These are phyloP conservation scores for Sarcoramphus papa DNA, from an alignment of 2,797 vertebrate genomes.

Conservation along the genomic window DNA sequence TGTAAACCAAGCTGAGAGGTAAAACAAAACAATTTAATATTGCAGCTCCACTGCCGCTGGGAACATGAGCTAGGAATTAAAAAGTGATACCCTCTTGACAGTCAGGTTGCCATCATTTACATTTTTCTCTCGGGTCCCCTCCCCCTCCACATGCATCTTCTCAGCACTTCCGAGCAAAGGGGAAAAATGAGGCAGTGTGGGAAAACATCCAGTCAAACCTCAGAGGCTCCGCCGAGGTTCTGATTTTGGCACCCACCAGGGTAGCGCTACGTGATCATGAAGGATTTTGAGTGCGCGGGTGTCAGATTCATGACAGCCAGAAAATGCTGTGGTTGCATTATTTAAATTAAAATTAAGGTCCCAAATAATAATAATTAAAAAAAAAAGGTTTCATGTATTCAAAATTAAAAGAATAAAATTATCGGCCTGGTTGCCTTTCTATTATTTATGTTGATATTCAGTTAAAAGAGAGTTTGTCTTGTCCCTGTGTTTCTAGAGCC, in stretches of 20 bases:
- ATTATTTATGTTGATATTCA: background rate
- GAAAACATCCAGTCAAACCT: conserved; percentile 25
- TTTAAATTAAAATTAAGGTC: background rate
- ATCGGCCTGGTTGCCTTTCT: background rate
- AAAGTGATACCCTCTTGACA: conserved; percentile 48
- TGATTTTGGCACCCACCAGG: background rate
- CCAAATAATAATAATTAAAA: background rate
- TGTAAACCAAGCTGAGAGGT: background rate
- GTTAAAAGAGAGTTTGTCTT: background rate
- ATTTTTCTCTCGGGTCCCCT: background rate
- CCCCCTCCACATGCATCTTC: conserved; percentile 7
- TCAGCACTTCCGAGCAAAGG: conserved; percentile 3
- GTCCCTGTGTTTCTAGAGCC: background rate
- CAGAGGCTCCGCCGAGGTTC: background rate
- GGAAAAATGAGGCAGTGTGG: background rate
- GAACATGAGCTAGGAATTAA: conserved; percentile 10
- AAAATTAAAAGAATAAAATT: background rate
- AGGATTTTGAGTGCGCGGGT: background rate
- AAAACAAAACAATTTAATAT: background rate
- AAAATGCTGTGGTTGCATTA: background rate
- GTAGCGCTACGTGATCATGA: background rate
- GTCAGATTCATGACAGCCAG: background rate
- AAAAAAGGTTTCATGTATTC: background rate
- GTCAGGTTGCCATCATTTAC: conserved; percentile 33
- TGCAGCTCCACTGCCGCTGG: background rate